A percentile compares a stretch with the other conserved stretches of the same genome.
These are phyloP conservation scores for Ostrea edulis DNA, from an alignment of 1,140 invertebrate genomes.

Conservation along the genomic window DNA sequence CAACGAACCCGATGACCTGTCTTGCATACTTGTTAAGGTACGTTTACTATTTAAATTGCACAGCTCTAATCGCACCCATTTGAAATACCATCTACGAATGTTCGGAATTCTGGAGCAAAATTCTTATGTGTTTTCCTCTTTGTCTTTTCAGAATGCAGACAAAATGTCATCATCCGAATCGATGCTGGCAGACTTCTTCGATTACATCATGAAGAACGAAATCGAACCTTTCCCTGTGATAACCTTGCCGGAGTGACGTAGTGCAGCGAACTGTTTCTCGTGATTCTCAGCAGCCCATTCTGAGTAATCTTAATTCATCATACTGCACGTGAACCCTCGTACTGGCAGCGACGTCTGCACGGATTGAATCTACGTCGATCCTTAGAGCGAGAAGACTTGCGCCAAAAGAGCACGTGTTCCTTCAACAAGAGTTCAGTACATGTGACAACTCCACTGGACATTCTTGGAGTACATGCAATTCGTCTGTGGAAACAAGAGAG, in stretches of 20 bases:
- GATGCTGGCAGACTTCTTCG: constrained; percentile 17
- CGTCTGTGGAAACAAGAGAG: not conserved
- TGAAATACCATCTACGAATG: not conserved
- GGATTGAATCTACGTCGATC: not conserved
- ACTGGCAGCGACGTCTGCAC: constrained; percentile 18
- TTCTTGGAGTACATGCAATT: not conserved
- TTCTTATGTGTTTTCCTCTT: not conserved
- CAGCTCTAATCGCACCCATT: not conserved
- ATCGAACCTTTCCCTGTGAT: constrained; percentile 29
- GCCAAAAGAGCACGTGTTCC: constrained; percentile 29
- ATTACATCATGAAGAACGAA: constrained; percentile 33
- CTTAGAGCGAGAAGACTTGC: not conserved
- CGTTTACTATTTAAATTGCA: constrained; percentile 5
- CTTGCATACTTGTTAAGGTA: constrained; percentile 48
- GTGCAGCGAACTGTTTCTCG: not conserved
- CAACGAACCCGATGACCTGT: constrained; percentile 34
- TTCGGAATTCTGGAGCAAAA: not conserved
- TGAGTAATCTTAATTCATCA: constrained; percentile 14
- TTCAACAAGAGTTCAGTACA: not conserved
- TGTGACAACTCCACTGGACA: not conserved
- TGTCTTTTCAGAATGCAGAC: constrained; percentile 19
- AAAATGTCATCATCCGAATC: constrained; percentile 23
- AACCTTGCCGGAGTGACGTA: constrained; percentile 32
- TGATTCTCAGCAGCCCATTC: constrained; percentile 31
- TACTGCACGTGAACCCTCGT: not conserved